Evolutionary conservation across 2,888 invertebrate species (phyloP).

Genomic region (Coleophora flavipennella): DNA sequence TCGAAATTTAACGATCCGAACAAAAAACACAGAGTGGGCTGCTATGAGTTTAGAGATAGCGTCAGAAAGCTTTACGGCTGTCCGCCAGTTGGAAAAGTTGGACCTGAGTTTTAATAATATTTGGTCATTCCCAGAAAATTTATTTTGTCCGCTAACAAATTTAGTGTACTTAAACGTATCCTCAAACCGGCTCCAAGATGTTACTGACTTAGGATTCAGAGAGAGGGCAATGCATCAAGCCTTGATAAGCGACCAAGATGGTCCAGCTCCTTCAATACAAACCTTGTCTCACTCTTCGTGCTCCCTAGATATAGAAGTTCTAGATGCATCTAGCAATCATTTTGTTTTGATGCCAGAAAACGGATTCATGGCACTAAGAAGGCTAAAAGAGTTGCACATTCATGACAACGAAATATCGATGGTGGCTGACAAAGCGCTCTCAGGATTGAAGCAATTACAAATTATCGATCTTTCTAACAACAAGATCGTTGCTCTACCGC

Average conservation of each 20-base stretch:
- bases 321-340: slow-evolving; percentile 89
- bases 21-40: slow-evolving; percentile 88
- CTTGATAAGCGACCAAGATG: slow-evolving; percentile 75
- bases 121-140: slow-evolving; percentile 88
- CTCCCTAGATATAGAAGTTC: slow-evolving; percentile 83
- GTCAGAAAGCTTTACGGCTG: slow-evolving; percentile 82
- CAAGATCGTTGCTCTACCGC: slow-evolving; percentile 89
- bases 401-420: slow-evolving; percentile 92
- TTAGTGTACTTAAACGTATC: slow-evolving; percentile 88
- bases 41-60: slow-evolving; percentile 88
- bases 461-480: slow-evolving; percentile 92
- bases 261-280: slow-evolving; percentile 47
- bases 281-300: slow-evolving; percentile 72
- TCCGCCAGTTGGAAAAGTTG: slow-evolving; percentile 84
- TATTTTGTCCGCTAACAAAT: slow-evolving; percentile 87
- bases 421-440: slow-evolving; percentile 87
- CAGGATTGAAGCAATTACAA: slow-evolving; percentile 85
- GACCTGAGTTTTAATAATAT: slow-evolving; percentile 92
- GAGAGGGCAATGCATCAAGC: slow-evolving; percentile 79
- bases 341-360: slow-evolving; percentile 86
- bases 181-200: slow-evolving; percentile 89
- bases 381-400: slow-evolving; percentile 85
- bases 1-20: slow-evolving; percentile 87
- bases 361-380: slow-evolving; percentile 85
- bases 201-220: slow-evolving; percentile 87